Conservation (phyloP, 2,888 invertebrate species). For the Smittia sp. region DNA sequence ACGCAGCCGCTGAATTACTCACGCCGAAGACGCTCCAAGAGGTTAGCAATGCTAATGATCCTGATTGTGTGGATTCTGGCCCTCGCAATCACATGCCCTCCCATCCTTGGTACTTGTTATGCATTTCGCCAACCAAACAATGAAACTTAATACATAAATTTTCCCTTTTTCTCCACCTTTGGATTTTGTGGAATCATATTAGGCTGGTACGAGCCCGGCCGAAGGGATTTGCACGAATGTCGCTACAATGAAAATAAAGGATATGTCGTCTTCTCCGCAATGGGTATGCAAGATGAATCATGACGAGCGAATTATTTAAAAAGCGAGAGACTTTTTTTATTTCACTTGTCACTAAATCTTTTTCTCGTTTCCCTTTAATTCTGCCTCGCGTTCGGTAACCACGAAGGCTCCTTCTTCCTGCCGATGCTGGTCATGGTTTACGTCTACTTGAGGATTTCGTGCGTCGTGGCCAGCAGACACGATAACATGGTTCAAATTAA, state of each 20-base stretch:
- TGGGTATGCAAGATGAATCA: conserved; percentile 58
- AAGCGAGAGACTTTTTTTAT: background rate
- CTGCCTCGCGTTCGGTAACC: no score
- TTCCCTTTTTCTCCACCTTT: no score
- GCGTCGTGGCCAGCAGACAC: conserved; percentile 75
- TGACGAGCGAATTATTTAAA: background rate
- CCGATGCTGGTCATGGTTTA: conserved; percentile 94
- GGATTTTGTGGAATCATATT: background rate
- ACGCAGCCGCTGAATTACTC: conserved; percentile 92
- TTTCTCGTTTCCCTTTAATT: no score
- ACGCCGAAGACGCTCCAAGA: conserved; percentile 78
- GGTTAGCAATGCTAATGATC: conserved; percentile 84
- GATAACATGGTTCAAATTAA: conserved; percentile 67
- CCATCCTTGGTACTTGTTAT: conserved; percentile 67
- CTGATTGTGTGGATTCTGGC: conserved; percentile 88
- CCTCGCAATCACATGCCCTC: conserved; percentile 88
- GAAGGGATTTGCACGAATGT: conserved; percentile 67
- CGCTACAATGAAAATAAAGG: conserved; percentile 87
- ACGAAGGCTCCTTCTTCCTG: conserved; percentile 75
- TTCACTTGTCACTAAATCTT: background rate
- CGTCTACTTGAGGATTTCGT: conserved; percentile 88
- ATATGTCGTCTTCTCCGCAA: conserved; percentile 93
- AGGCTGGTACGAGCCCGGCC: conserved; percentile 68
- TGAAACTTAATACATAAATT: background rate
- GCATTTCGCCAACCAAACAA: background rate